These are phyloP conservation scores for Epirrhoe alternata DNA, from an alignment of 2,888 invertebrate species.

Conservation along the genomic window DNA sequence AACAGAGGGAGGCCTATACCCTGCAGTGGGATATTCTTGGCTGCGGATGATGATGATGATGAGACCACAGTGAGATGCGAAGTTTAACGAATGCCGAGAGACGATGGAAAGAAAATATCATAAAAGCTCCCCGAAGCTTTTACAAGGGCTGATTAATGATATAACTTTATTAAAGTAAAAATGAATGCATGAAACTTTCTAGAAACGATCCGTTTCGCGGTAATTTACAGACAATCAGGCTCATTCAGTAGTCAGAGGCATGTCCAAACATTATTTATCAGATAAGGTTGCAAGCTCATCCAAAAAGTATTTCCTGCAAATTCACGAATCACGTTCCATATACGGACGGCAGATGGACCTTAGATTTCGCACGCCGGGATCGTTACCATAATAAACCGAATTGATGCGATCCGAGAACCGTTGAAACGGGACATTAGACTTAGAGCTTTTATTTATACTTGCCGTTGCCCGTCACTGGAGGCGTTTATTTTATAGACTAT, in stretches of 20 bases:
- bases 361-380: slow-evolving; percentile 56
- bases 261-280: not conserved
- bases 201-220: not conserved
- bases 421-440: slow-evolving; percentile 34
- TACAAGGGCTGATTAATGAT: not conserved
- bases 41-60: no score
- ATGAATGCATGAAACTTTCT: not conserved
- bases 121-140: not conserved
- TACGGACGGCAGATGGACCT: slow-evolving; percentile 51
- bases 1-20: no score
- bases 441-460: slow-evolving; percentile 26
- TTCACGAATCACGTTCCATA: slow-evolving; percentile 41
- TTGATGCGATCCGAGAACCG: slow-evolving; percentile 42
- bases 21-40: no score
- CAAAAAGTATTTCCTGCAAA: slow-evolving; percentile 13
- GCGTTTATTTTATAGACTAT: slow-evolving; percentile 4
- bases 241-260: no score
- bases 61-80: not conserved
- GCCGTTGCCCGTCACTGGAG: slow-evolving; percentile 18
- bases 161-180: not conserved
- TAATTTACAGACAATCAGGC: not conserved
- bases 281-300: not conserved
- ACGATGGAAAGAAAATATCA: not conserved
- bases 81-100: not conserved
- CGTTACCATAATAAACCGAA: slow-evolving; percentile 50